Percentiles rank a stretch among this genome's conserved stretches.
Evolutionary conservation across 2,888 invertebrate species (phyloP).

Genomic region (Panopea generosa): DNA sequence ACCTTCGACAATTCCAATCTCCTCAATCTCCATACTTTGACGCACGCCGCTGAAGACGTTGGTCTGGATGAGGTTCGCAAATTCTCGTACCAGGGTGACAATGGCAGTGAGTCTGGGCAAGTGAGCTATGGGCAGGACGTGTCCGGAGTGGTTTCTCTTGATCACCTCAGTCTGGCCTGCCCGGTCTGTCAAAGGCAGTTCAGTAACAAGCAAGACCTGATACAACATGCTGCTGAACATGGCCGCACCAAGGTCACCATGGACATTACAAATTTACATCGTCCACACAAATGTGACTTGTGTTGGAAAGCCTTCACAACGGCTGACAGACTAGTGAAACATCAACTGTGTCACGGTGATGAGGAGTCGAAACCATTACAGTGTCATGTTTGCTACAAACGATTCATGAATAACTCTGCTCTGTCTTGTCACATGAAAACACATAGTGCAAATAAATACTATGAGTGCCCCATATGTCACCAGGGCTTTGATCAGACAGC

Average conservation of each 20-base stretch:
- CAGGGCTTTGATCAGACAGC: conserved; percentile 87
- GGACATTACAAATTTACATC: conserved; percentile 74
- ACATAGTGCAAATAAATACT: conserved; percentile 88
- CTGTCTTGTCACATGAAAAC: conserved; percentile 90
- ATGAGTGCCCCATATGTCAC: conserved; percentile 91
- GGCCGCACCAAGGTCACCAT: conserved; percentile 62
- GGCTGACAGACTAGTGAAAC: conserved; percentile 88
- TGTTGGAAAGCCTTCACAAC: conserved; percentile 90
- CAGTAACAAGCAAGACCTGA: conserved; percentile 84
- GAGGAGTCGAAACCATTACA: conserved; percentile 89
- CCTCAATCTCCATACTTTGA: conserved; percentile 87
- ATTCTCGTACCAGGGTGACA: conserved; percentile 44
- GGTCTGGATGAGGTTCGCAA: conserved; percentile 77
- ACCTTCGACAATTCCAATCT: conserved; percentile 85
- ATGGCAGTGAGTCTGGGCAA: background rate
- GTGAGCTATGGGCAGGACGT: background rate
- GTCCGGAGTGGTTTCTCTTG: conserved; percentile 7
- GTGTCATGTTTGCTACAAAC: conserved; percentile 86
- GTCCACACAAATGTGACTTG: conserved; percentile 88
- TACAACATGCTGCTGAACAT: conserved; percentile 86
- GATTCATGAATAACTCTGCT: conserved; percentile 90
- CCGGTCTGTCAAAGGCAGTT: conserved; percentile 84
- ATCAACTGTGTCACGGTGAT: conserved; percentile 89
- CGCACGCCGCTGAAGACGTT: conserved; percentile 86
- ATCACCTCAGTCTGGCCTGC: conserved; percentile 74